Percentiles rank a stretch among this genome's conserved stretches.
These are phyloP conservation scores for Hanleya hanleyi DNA, from an alignment of 2,888 invertebrate genomes.

Conservation along the genomic window DNA sequence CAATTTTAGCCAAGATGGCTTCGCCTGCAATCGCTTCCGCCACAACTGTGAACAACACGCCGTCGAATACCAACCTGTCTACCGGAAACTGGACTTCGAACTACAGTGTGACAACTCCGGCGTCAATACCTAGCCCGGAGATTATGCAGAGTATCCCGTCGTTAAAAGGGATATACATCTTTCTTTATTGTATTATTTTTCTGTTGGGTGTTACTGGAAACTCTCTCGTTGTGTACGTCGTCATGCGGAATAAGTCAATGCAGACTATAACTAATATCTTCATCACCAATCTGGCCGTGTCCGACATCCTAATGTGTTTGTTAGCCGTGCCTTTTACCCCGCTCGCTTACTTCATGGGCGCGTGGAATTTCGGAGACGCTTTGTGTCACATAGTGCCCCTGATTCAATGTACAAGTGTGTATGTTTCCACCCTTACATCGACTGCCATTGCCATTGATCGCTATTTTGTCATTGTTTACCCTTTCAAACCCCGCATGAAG, in stretches of 20 bases:
- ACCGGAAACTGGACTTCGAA: background rate
- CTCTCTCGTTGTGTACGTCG: slow-evolving; percentile 91
- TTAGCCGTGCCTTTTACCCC: slow-evolving; percentile 98
- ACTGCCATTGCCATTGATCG: slow-evolving; percentile 98
- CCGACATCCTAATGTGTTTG: slow-evolving; percentile 93
- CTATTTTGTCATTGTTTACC: slow-evolving; percentile 97
- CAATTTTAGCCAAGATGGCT: background rate
- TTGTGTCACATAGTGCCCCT: slow-evolving; percentile 95
- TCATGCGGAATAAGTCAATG: slow-evolving; percentile 93
- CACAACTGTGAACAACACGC: background rate
- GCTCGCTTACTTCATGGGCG: slow-evolving; percentile 89
- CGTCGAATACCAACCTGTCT: background rate
- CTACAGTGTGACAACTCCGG: no score
- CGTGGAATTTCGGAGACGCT: slow-evolving; percentile 93
- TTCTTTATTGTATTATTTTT: slow-evolving; percentile 86
- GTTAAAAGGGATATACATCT: slow-evolving; percentile 55
- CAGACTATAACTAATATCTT: slow-evolving; percentile 98
- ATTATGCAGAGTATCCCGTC: slow-evolving; percentile 37
- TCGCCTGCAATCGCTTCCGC: background rate
- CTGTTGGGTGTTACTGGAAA: slow-evolving; percentile 80
- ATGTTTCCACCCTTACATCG: slow-evolving; percentile 96
- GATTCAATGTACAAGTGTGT: slow-evolving; percentile 89
- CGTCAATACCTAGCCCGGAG: no score
- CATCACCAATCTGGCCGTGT: slow-evolving; percentile 95
- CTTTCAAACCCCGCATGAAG: slow-evolving; percentile 94